Conservation (phyloP, 2,797 vertebrate genomes). For the Sciaenops ocellatus region DNA sequence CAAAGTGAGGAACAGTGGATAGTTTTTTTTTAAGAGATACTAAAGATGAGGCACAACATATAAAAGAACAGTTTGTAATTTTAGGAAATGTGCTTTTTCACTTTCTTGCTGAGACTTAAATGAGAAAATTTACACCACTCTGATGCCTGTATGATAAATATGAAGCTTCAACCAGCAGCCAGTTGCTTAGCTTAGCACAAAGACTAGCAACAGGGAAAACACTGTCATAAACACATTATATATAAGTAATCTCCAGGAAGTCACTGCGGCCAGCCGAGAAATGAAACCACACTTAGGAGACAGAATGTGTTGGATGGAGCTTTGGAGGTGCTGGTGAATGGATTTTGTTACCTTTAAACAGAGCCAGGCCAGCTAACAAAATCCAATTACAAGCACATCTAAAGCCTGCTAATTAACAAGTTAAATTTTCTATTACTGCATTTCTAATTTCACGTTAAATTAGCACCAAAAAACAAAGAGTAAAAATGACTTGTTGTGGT, state of each 20-base stretch:
- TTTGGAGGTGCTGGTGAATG: too few relatives aligned
- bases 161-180: neutral
- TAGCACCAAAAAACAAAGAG: neutral
- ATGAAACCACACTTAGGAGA: too few relatives aligned
- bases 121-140: neutral
- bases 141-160: neutral
- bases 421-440: too few relatives aligned
- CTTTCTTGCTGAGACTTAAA: neutral
- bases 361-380: too few relatives aligned
- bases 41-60: neutral
- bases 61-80: neutral
- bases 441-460: too few relatives aligned
- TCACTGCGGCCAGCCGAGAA: neutral
- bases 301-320: too few relatives aligned
- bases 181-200: neutral
- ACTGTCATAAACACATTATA: neutral
- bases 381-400: too few relatives aligned
- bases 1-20: slow-evolving; percentile 84
- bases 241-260: neutral
- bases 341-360: too few relatives aligned
- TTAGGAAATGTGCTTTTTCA: neutral
- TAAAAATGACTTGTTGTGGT: neutral
- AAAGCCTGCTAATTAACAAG: too few relatives aligned
- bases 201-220: neutral
- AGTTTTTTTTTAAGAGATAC: too few relatives aligned